phyloP scores from a whole-genome alignment of 1,140 invertebrate species.

The Bombus difficillimus region DNA sequence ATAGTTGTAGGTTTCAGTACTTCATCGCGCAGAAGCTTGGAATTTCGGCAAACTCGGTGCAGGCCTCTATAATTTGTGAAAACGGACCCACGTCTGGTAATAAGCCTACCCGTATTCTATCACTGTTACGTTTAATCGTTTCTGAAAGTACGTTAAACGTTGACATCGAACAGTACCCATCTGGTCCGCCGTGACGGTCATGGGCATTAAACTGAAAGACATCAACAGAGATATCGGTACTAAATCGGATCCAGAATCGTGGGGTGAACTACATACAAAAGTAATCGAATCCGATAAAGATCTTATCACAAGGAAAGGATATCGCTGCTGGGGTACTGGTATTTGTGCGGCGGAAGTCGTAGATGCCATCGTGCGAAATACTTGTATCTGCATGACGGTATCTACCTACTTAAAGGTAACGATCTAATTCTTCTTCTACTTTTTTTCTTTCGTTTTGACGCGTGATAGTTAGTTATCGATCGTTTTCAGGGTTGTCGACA shows the following conservation, averaged over 20 bases:
- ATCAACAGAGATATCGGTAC: constrained; percentile 83
- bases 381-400: constrained; percentile 83
- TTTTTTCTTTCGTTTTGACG: too few species aligned
- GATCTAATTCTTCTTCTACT: background rate
- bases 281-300: constrained; percentile 83
- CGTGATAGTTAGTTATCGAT: too few species aligned
- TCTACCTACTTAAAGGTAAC: constrained; percentile 84
- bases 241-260: constrained; percentile 83
- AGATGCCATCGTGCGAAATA: constrained; percentile 84
- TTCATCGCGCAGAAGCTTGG: constrained; percentile 84
- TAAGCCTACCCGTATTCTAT: background rate
- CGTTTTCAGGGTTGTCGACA: constrained; percentile 80
- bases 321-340: constrained; percentile 83
- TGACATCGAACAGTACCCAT: constrained; percentile 82
- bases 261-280: constrained; percentile 83
- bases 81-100: constrained; percentile 84
- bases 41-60: constrained; percentile 83
- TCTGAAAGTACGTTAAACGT: background rate
- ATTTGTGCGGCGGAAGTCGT: constrained; percentile 83
- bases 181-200: constrained; percentile 86
- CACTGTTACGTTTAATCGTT: background rate
- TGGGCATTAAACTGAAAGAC: constrained; percentile 84
- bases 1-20: constrained; percentile 85
- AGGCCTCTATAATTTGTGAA: constrained; percentile 86
- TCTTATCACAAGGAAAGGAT: constrained; percentile 83